phyloP scores from a whole-genome alignment of 2,113 vertebrate species.

The Cheilinus undulatus region DNA sequence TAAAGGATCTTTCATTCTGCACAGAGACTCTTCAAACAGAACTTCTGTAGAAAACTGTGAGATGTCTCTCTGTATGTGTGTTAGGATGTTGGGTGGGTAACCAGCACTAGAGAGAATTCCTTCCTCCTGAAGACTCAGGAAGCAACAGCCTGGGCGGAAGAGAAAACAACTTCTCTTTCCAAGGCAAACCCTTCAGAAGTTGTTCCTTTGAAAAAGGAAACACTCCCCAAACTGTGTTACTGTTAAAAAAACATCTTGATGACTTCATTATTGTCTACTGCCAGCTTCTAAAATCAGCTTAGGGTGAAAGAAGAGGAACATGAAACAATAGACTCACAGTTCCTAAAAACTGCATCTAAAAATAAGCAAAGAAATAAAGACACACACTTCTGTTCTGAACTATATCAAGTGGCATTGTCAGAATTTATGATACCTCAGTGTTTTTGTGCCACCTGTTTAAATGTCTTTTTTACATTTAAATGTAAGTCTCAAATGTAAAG shows the following conservation, averaged over 20 bases:
- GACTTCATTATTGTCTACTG: constrained; percentile 38
- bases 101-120: constrained; percentile 73
- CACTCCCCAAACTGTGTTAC: constrained; percentile 26
- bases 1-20: not conserved
- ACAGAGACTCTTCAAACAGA: not conserved
- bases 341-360: constrained; percentile 19
- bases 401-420: too few species aligned
- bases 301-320: constrained; percentile 4
- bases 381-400: too few species aligned
- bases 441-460: too few species aligned
- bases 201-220: constrained; percentile 62
- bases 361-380: too few species aligned
- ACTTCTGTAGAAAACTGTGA: constrained; percentile 1
- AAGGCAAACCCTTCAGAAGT: constrained; percentile 59
- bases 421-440: too few species aligned
- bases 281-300: constrained; percentile 37
- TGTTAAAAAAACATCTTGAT: constrained; percentile 37
- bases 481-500: too few species aligned
- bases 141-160: constrained; percentile 70
- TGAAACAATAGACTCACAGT: constrained; percentile 26
- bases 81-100: constrained; percentile 61
- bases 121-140: constrained; percentile 70
- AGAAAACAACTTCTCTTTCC: constrained; percentile 74
- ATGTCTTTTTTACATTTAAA: too few species aligned
- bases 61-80: not conserved